Evolutionary conservation across 2,113 vertebrate species (phyloP), one percentile per base, ranked within the genome.

Genomic region (Sorex fumeus): DNA sequence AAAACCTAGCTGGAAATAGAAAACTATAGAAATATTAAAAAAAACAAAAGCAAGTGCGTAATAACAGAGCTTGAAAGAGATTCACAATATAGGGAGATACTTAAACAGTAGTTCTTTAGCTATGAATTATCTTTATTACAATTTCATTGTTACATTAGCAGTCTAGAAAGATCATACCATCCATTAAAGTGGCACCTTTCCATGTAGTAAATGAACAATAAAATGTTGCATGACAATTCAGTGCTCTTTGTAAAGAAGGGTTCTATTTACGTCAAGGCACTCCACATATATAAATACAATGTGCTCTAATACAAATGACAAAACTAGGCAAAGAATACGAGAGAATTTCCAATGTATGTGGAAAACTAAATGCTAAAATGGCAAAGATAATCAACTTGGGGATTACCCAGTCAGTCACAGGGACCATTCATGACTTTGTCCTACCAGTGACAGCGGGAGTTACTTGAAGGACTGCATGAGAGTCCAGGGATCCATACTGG

Each of bases 31-130:
- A 92, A 50, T 45, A 87, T 53, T 71, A 93, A 53, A 78, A 53
- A 78, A 95, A 82, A 80, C 64, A 88, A 66, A 94, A 89, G 18
- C 13, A 87, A 94, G 79, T 93, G 2, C 66, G 53, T 87, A 93
- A 89, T 84, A 76, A 64, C 40, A 60, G 71, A 81, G 21, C 40
- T 47, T 85, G 45, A 90, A 90, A 88, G 45, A 95, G 75, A 93
- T 77, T 95, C 90, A 90, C 30, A 90, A 34, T 10, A 34, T 45
- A 74, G 47, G 75, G 36, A 53, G 85, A 21, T 84, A 69, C 62
- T 95, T 94, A 86, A 95, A 57, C 34, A 36, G 72, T 53, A 88
- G 62, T 90, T 78, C 34, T 76, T 47, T 80, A 69, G 36, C 45
- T 75, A 36, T 83, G 60, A 94, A 74, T 94, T 78, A 91, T 69